Evolutionary conservation across 2,888 invertebrate species (phyloP).

Genomic region (Electrophaes corylata): DNA sequence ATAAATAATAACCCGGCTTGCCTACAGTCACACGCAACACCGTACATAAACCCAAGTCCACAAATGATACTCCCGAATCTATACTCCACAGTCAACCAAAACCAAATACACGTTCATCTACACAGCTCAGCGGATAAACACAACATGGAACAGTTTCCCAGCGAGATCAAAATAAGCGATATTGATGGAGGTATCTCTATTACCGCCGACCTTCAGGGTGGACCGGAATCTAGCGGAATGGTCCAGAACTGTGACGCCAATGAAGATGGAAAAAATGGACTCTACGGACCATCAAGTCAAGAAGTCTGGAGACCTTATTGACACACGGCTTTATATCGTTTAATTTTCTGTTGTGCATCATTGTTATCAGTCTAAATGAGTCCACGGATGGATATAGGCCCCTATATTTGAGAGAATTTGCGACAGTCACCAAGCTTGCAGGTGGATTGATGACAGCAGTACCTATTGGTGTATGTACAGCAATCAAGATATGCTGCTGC

Average conservation of each 20-base stretch:
- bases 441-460: too few species aligned
- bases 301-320: conserved; percentile 91
- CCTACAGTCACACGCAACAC: conserved; percentile 82
- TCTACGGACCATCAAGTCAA: conserved; percentile 68
- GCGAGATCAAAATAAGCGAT: conserved; percentile 86
- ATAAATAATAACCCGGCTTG: conserved; percentile 81
- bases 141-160: conserved; percentile 86
- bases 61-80: conserved; percentile 91
- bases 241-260: conserved; percentile 80
- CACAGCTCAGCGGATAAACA: conserved; percentile 88
- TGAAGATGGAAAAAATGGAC: conserved; percentile 81
- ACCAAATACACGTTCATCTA: conserved; percentile 92
- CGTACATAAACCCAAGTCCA: conserved; percentile 85
- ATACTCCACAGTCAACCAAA: conserved; percentile 93
- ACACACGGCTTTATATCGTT: conserved; percentile 56
- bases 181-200: conserved; percentile 84
- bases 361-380: too few species aligned
- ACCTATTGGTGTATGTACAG: too few species aligned
- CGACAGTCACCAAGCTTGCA: too few species aligned
- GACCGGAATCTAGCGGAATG: conserved; percentile 74
- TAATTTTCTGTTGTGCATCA: conserved; percentile 75
- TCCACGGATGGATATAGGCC: too few species aligned
- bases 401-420: too few species aligned
- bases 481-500: too few species aligned
- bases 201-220: conserved; percentile 74